Base-by-base conservation (phyloP, 37 sponge, comb jelly and placozoan species). In the Lycopodina hypogea region DNA sequence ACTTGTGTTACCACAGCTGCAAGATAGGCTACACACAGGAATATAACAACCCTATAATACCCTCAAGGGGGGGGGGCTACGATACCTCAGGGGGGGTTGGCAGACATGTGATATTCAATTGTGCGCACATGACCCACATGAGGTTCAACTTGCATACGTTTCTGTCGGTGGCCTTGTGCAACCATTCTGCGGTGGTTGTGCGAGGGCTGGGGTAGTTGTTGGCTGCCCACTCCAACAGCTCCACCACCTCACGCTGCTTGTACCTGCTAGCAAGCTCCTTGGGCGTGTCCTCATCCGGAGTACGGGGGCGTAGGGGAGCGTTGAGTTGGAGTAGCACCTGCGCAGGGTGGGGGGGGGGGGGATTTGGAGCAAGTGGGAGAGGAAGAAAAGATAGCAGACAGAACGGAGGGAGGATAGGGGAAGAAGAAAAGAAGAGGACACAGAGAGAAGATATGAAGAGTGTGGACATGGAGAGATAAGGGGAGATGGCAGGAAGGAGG, bases 201-300 rank as follows among this genome's bases (percentile, higher is more conserved):
- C 85, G 56, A 0, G 92, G 82, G 23, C 69, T 68, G 23, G 92
- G 92, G 36, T 92, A 92, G 61, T 84, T 87, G 3, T 28, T 18
- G 17, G 71, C 59, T 0, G 76, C 92, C 82, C 84, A 84, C 26
- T 92, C 96, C 29, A 96, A 57, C 26, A 96, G 36, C 4, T 81
- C 80, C 19, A 90, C 77, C 50, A 92, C 88, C 32, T 80, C 78
- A 4, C 26, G 33, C 52, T 90, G 85, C 50, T 79, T 80, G 64
- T 92, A 96, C 24, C 96, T 56, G 35, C 22, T n/a, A 1, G 93
- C 96, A 18, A 96, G 81, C 15, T 87, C 90, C 41, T 79, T 70
- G 33, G 96, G 96, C 9, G 87, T 88, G 79, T 96, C 93, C 68
- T 76, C 88, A n/a, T 96, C 96, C 22, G 78, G 91, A 0, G 93